Conservation (phyloP, 1,140 invertebrate genomes). For the Drosophila bocqueti region DNA sequence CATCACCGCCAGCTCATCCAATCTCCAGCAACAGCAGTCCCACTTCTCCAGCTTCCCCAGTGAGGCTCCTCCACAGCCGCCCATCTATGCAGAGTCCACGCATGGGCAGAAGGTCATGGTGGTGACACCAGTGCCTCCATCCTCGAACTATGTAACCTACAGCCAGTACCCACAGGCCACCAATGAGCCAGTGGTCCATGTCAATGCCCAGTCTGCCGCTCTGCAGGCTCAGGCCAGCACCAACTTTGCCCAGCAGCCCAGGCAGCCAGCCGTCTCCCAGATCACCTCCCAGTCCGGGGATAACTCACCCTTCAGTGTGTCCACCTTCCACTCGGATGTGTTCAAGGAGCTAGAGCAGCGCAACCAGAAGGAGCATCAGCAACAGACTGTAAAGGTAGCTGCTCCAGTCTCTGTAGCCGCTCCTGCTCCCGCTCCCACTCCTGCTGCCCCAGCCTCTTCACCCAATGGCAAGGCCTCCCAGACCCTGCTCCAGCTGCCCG, state of each 20-base stretch:
- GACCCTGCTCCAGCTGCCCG: slow-evolving; percentile 89
- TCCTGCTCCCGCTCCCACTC: slow-evolving; percentile 15
- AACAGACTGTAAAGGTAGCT: slow-evolving; percentile 5
- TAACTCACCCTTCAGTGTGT: slow-evolving; percentile 76
- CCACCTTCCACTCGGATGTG: slow-evolving; percentile 79
- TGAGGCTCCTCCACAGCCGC: slow-evolving; percentile 42
- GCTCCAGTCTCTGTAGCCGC: slow-evolving; percentile 3
- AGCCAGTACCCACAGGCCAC: slow-evolving; percentile 74
- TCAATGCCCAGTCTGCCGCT: slow-evolving; percentile 54
- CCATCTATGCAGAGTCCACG: slow-evolving; percentile 74
- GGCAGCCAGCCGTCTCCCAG: slow-evolving; percentile 43
- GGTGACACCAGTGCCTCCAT: slow-evolving; percentile 74
- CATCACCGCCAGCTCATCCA: slow-evolving; percentile 30
- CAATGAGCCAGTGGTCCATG: slow-evolving; percentile 61
- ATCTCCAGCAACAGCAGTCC: slow-evolving; percentile 41
- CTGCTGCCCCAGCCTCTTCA: slow-evolving; percentile 9
- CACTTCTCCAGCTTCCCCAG: slow-evolving; percentile 54
- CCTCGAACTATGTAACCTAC: slow-evolving; percentile 60
- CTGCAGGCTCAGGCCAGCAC: slow-evolving; percentile 59
- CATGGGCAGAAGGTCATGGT: slow-evolving; percentile 83
- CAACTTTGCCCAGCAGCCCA: slow-evolving; percentile 69
- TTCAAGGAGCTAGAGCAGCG: slow-evolving; percentile 81
- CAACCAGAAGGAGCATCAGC: slow-evolving; percentile 45
- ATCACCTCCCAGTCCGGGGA: slow-evolving; percentile 42
- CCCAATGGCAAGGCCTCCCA: slow-evolving; percentile 85